A percentile compares a stretch with the other conserved stretches of the same genome.
Evolutionary conservation across 2,888 invertebrate species (phyloP).

Genomic region (Paralinhomoeus sp.): DNA sequence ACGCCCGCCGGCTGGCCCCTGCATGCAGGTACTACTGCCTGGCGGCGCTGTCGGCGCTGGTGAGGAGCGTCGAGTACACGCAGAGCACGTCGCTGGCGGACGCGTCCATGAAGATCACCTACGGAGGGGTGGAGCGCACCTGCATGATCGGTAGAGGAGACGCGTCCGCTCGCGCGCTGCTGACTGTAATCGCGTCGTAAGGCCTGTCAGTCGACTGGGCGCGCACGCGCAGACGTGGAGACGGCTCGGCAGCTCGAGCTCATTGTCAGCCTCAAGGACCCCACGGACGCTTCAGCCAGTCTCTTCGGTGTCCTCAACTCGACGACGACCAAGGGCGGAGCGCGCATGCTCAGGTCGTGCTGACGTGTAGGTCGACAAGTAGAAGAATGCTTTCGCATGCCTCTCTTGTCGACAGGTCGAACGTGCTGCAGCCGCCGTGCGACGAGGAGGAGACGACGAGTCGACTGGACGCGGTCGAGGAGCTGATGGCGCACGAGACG

Average conservation of each 20-base stretch:
- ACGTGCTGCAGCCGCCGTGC: conserved; percentile 47
- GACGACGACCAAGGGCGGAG: conserved; percentile 49
- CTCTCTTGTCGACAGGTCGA: conserved; percentile 24
- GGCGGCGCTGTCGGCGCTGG: conserved; percentile 55
- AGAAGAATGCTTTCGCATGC: too few relatives aligned
- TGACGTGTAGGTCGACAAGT: too few relatives aligned
- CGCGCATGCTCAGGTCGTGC: conserved; percentile 47
- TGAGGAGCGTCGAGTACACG: conserved; percentile 58
- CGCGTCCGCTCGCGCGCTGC: too few relatives aligned
- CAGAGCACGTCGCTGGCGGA: conserved; percentile 50
- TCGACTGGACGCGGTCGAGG: conserved; percentile 50
- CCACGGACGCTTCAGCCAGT: conserved; percentile 30
- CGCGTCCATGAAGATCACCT: conserved; percentile 53
- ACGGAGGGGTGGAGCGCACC: conserved; percentile 53
- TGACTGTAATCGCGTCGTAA: too few relatives aligned
- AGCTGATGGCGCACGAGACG: conserved; percentile 45
- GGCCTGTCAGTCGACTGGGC: too few relatives aligned
- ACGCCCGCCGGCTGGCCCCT: conserved; percentile 3
- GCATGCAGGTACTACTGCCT: conserved; percentile 53
- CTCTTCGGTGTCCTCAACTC: conserved; percentile 44
- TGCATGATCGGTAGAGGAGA: conserved; percentile 71
- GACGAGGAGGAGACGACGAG: conserved; percentile 41
- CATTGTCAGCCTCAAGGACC: conserved; percentile 26
- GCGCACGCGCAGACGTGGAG: conserved; percentile 51
- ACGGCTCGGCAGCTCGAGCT: conserved; percentile 48